Evolutionary conservation across 92 coral and sea anemone species (phyloP).

Genomic region (Desmophyllum pertusum): DNA sequence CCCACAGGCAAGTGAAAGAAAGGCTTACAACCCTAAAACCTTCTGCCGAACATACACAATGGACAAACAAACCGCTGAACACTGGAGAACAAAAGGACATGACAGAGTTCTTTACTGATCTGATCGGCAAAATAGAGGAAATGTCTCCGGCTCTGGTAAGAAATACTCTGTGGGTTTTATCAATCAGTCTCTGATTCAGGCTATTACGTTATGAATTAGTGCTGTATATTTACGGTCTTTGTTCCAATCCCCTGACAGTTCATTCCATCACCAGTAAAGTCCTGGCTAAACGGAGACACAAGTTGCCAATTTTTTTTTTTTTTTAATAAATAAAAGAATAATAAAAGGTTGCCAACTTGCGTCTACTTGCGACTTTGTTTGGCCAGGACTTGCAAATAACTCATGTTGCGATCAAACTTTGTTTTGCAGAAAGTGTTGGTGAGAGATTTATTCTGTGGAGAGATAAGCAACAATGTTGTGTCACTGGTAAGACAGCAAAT

Average conservation of each 20-base stretch:
- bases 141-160: conserved; percentile 97
- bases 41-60: conserved; percentile 97
- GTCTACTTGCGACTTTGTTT: no score
- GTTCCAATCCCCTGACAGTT: no score
- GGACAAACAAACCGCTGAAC: conserved; percentile 97
- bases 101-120: conserved; percentile 98
- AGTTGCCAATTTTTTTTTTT: no score
- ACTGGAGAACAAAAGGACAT: conserved; percentile 99
- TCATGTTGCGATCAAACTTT: background rate
- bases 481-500: conserved; percentile 78
- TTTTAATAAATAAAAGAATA: no score
- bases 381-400: no score
- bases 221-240: background rate
- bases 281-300: no score
- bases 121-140: conserved; percentile 96
- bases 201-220: background rate
- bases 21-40: conserved; percentile 97
- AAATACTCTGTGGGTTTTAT: background rate
- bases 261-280: no score
- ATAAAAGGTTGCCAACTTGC: no score
- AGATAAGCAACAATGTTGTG: conserved; percentile 95
- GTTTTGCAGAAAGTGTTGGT: conserved; percentile 86
- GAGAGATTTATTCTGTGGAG: conserved; percentile 96
- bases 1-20: conserved; percentile 91
- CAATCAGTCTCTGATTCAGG: background rate